These are phyloP conservation scores for Cygnus buccinator DNA, from an alignment of 2,113 vertebrate species.

Conservation along the genomic window DNA sequence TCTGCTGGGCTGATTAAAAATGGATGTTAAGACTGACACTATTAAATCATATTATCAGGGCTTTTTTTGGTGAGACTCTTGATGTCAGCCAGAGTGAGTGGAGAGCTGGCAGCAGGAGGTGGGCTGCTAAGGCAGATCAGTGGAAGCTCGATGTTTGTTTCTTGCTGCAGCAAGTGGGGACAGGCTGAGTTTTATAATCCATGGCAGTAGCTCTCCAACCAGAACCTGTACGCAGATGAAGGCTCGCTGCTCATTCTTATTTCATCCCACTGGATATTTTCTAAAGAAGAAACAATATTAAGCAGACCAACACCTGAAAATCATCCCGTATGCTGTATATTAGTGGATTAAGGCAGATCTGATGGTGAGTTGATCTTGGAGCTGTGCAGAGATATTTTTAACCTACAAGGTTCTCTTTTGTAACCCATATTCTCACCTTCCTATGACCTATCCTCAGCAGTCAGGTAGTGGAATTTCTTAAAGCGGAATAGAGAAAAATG, in stretches of 20 bases:
- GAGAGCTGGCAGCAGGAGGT: background rate
- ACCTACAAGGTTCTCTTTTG: background rate
- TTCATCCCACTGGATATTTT: conserved; percentile 5
- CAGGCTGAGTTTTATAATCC: background rate
- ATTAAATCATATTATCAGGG: background rate
- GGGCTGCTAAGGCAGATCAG: background rate
- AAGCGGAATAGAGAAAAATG: background rate
- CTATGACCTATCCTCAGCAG: background rate
- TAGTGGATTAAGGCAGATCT: background rate
- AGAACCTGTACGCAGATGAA: background rate
- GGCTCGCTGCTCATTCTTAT: background rate
- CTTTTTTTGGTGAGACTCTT: background rate
- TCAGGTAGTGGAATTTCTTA: background rate
- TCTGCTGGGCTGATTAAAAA: background rate
- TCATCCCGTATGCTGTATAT: background rate
- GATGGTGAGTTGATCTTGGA: background rate
- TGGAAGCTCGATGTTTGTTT: background rate
- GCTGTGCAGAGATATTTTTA: background rate
- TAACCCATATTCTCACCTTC: background rate
- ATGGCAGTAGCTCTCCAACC: background rate
- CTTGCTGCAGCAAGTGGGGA: background rate
- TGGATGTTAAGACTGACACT: background rate
- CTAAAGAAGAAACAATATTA: background rate
- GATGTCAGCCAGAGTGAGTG: background rate
- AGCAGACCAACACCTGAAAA: background rate